These are phyloP conservation scores for Hololepta plana DNA, from an alignment of 2,888 invertebrate species.

Conservation along the genomic window DNA sequence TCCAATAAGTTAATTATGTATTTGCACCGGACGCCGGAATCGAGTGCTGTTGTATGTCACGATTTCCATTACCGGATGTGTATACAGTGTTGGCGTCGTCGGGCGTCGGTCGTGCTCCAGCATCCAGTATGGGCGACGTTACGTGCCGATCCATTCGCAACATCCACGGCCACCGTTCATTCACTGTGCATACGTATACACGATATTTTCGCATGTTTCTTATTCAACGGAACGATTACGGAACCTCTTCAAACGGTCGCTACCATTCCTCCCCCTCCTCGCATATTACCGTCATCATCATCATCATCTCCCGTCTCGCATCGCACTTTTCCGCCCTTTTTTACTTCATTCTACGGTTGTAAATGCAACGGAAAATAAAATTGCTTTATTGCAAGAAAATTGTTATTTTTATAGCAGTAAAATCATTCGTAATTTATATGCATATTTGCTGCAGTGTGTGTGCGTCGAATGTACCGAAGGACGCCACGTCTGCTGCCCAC, in stretches of 20 bases:
- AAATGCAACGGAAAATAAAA: slow-evolving; percentile 18
- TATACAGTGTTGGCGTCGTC: no score
- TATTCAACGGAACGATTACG: slow-evolving; percentile 18
- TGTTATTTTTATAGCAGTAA: slow-evolving; percentile 19
- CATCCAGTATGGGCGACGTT: slow-evolving; percentile 16
- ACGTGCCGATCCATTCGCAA: slow-evolving; percentile 16
- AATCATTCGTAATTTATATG: slow-evolving; percentile 19
- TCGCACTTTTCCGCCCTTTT: no score
- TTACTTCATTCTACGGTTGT: slow-evolving; percentile 18
- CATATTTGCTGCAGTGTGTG: slow-evolving; percentile 12
- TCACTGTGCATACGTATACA: slow-evolving; percentile 8
- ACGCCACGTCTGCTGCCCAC: background rate
- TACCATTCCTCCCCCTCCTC: no score
- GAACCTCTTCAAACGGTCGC: no score
- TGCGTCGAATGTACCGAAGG: slow-evolving; percentile 5
- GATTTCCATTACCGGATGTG: no score
- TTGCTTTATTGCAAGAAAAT: slow-evolving; percentile 19
- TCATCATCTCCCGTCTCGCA: no score
- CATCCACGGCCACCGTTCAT: slow-evolving; percentile 8
- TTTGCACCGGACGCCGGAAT: no score
- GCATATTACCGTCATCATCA: no score
- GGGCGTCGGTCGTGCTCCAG: slow-evolving; percentile 17
- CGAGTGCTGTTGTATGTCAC: no score
- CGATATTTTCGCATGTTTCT: slow-evolving; percentile 15
- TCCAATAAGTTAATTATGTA: no score